Conservation (phyloP, 2,888 invertebrate genomes). For the Barypeithes pellucidus region DNA sequence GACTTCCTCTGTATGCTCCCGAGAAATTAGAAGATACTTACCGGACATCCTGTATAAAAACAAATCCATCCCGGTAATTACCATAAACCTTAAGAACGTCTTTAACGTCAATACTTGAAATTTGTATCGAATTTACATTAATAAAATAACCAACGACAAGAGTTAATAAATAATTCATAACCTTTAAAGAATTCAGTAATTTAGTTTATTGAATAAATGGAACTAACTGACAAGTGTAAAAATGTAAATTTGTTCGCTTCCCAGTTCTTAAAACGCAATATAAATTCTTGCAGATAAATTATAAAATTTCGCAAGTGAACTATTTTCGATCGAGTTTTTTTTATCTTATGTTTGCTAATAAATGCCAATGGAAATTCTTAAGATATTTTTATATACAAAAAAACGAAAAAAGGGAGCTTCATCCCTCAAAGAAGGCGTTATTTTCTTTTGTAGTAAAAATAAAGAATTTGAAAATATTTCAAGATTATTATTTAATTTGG, state of each 20-base stretch:
- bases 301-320: conserved; percentile 22
- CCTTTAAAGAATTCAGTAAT: neutral
- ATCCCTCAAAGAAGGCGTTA: no score
- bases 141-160: neutral
- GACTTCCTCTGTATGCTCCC: no score
- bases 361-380: neutral
- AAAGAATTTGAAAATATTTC: no score
- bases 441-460: no score
- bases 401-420: no score
- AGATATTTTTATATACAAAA: no score
- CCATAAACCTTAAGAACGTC: no score
- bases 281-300: conserved; percentile 37
- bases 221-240: conserved; percentile 17
- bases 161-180: conserved; percentile 1
- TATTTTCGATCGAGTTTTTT: conserved; percentile 1
- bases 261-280: conserved; percentile 24
- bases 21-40: no score
- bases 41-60: no score
- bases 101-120: no score
- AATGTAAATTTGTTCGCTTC: neutral
- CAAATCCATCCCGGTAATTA: no score
- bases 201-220: conserved; percentile 5
- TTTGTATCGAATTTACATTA: neutral
- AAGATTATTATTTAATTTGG: no score
- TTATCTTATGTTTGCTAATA: conserved; percentile 7